phyloP scores from a whole-genome alignment of 2,797 vertebrate genomes.

The Erpetoichthys calabaricus region DNA sequence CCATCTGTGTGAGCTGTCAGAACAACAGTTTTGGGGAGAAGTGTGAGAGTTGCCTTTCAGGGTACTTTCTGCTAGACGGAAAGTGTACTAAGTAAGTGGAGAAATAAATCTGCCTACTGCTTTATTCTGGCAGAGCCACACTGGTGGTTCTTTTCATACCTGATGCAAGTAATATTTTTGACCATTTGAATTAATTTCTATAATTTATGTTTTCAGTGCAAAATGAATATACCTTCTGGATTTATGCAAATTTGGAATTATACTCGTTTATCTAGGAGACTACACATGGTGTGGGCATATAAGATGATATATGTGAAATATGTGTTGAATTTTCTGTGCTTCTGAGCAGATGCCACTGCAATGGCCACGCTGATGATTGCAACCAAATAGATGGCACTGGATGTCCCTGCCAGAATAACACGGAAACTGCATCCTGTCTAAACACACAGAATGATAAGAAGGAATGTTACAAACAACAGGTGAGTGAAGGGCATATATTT shows the following conservation, averaged over 20 bases:
- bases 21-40: slow-evolving; percentile 82
- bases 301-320: too few species aligned
- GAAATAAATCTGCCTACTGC: too few species aligned
- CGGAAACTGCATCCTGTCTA: slow-evolving; percentile 73
- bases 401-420: slow-evolving; percentile 90
- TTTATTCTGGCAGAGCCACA: too few species aligned
- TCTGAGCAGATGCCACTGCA: slow-evolving; percentile 72
- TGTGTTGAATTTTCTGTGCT: neutral
- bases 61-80: slow-evolving; percentile 74
- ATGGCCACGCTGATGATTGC: slow-evolving; percentile 81
- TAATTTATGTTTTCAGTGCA: too few species aligned
- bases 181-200: too few species aligned
- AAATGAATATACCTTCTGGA: too few species aligned
- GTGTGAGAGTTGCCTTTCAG: slow-evolving; percentile 74
- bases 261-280: too few species aligned
- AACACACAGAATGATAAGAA: slow-evolving; percentile 66
- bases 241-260: too few species aligned
- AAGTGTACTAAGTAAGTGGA: slow-evolving; percentile 75
- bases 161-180: too few species aligned
- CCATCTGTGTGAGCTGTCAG: slow-evolving; percentile 74
- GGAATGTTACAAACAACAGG: slow-evolving; percentile 83
- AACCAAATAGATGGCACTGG: slow-evolving; percentile 78
- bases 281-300: too few species aligned
- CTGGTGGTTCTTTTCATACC: too few species aligned
- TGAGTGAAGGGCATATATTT: slow-evolving; percentile 15